Conservation (phyloP, 1,140 invertebrate genomes). For the Ceratosolen solmsi region DNA sequence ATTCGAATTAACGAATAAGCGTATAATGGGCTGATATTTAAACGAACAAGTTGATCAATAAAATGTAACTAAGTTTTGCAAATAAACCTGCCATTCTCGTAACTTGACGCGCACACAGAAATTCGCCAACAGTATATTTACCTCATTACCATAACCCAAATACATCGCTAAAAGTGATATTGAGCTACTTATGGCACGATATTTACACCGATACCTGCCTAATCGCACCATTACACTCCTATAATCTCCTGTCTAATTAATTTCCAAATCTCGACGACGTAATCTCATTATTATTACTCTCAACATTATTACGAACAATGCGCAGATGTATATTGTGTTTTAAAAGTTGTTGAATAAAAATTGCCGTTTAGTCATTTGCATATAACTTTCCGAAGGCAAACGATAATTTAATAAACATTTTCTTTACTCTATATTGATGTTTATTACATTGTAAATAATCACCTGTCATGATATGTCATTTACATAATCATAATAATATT, state of each 20-base stretch:
- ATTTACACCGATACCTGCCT: slow-evolving; percentile 1
- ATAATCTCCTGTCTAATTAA: not conserved
- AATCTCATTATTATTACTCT: not conserved
- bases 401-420: not conserved
- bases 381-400: not conserved
- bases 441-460: not conserved
- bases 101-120: too few relatives aligned
- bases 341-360: not conserved
- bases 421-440: not conserved
- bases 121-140: not conserved
- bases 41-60: not conserved
- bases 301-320: not conserved
- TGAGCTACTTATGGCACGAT: not conserved
- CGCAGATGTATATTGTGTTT: too few relatives aligned
- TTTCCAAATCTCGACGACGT: not conserved
- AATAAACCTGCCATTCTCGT: not conserved
- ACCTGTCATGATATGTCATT: not conserved
- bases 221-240: not conserved
- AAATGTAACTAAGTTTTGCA: not conserved
- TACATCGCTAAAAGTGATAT: not conserved
- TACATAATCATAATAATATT: not conserved
- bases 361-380: not conserved
- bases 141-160: slow-evolving; percentile 3
- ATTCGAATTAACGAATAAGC: too few relatives aligned
- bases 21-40: too few relatives aligned